Conservation (phyloP, 2,113 vertebrate genomes). For the Pituophis catenifer region DNA sequence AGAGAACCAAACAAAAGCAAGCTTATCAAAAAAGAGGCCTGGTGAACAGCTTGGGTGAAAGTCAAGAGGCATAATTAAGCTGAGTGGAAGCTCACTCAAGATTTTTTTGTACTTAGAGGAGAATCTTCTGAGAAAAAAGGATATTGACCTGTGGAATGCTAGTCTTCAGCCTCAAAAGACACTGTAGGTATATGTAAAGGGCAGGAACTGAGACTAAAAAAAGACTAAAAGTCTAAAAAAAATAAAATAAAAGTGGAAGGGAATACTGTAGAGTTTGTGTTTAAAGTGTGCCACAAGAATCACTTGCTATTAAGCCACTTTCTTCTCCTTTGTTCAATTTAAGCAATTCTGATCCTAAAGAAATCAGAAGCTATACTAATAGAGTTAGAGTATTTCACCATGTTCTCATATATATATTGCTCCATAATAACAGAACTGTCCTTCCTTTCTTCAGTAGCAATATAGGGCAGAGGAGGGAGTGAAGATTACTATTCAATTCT, state of each 20-base stretch:
- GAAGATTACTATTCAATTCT: not conserved
- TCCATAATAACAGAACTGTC: not conserved
- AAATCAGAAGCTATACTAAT: not conserved
- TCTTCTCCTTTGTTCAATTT: not conserved
- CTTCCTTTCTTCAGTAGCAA: not conserved
- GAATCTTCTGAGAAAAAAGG: not conserved
- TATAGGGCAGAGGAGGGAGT: not conserved
- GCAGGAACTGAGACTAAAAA: not conserved
- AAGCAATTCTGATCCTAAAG: not conserved
- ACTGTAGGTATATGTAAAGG: not conserved
- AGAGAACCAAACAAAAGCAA: not conserved
- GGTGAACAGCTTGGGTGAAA: not conserved
- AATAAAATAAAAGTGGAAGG: not conserved
- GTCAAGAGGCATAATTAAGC: not conserved
- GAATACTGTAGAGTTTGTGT: not conserved
- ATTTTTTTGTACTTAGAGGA: not conserved
- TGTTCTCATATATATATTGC: not conserved
- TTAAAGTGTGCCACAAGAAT: not conserved
- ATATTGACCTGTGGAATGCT: not conserved
- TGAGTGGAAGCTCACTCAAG: not conserved
- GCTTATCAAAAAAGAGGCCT: not conserved
- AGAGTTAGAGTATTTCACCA: not conserved
- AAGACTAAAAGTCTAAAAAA: not conserved
- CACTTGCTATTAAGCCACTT: not conserved
- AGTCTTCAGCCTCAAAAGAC: not conserved